phyloP scores from a whole-genome alignment of 2,888 invertebrate species.

The Tryphoninae sp. region DNA sequence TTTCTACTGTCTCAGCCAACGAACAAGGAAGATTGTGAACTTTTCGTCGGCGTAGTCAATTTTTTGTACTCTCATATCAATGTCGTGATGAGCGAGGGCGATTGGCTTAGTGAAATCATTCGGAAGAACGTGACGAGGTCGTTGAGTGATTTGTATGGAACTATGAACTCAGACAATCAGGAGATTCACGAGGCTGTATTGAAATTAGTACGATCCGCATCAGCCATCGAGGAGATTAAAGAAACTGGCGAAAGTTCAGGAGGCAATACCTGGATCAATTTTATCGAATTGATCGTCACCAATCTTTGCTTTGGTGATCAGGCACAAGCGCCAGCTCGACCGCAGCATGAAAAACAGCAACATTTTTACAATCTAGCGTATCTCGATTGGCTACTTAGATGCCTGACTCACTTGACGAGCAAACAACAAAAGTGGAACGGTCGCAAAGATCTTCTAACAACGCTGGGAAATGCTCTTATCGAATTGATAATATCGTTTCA shows the following conservation, averaged over 20 bases:
- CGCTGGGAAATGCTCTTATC: conserved; percentile 81
- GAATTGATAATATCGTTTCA: conserved; percentile 83
- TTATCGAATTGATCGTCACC: conserved; percentile 82
- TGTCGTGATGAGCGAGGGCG: conserved; percentile 61
- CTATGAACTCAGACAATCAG: conserved; percentile 73
- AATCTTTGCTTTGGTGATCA: conserved; percentile 82
- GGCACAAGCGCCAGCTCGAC: conserved; percentile 29
- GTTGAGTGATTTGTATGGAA: conserved; percentile 73
- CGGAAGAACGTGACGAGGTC: conserved; percentile 76
- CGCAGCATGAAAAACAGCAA: conserved; percentile 71
- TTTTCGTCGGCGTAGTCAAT: conserved; percentile 83
- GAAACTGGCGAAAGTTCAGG: conserved; percentile 45
- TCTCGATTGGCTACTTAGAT: conserved; percentile 82
- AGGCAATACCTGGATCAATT: conserved; percentile 79
- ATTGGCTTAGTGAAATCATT: conserved; percentile 72
- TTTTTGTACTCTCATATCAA: conserved; percentile 78
- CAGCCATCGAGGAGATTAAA: conserved; percentile 63
- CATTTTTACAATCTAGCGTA: conserved; percentile 84
- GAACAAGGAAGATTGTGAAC: conserved; percentile 84
- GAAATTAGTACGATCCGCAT: conserved; percentile 75
- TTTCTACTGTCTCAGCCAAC: conserved; percentile 86
- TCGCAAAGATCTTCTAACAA: conserved; percentile 77
- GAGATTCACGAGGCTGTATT: conserved; percentile 76
- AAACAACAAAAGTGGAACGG: conserved; percentile 81
- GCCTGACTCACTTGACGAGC: conserved; percentile 82